Conservation (phyloP, 2,888 invertebrate genomes). For the Coenonympha arcania region DNA sequence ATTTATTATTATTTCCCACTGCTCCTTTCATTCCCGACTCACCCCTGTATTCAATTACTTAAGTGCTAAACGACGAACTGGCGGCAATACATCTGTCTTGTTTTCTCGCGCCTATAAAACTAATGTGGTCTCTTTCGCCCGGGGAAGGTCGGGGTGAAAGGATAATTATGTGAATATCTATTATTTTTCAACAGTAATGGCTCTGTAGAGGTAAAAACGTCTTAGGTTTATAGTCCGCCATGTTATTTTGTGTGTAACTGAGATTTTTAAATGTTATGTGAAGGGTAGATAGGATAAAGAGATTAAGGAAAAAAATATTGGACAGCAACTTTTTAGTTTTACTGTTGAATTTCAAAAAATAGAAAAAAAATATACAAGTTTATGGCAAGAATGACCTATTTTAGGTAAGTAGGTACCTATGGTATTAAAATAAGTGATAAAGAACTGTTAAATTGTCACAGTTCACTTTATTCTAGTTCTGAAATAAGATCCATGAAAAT, state of each 20-base stretch:
- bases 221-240: slow-evolving; percentile 43
- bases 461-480: too few relatives aligned
- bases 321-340: background rate
- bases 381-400: too few relatives aligned
- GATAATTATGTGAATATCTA: slow-evolving; percentile 70
- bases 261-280: slow-evolving; percentile 23
- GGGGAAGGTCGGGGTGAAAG: slow-evolving; percentile 49
- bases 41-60: slow-evolving; percentile 69
- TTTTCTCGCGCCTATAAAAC: slow-evolving; percentile 35
- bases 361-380: background rate
- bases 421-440: too few relatives aligned
- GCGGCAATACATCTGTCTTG: slow-evolving; percentile 43
- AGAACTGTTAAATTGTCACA: too few relatives aligned
- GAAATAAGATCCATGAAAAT: too few relatives aligned
- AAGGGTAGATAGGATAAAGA: background rate
- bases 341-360: background rate
- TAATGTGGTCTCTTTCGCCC: slow-evolving; percentile 34
- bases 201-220: slow-evolving; percentile 57
- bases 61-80: slow-evolving; percentile 57
- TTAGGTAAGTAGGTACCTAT: too few relatives aligned
- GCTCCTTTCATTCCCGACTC: slow-evolving; percentile 52
- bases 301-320: background rate
- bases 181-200: slow-evolving; percentile 68
- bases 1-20: slow-evolving; percentile 65
- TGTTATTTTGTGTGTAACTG: slow-evolving; percentile 35